phyloP scores from a whole-genome alignment of 2,797 vertebrate genomes.

The Pelodytes ibericus region DNA sequence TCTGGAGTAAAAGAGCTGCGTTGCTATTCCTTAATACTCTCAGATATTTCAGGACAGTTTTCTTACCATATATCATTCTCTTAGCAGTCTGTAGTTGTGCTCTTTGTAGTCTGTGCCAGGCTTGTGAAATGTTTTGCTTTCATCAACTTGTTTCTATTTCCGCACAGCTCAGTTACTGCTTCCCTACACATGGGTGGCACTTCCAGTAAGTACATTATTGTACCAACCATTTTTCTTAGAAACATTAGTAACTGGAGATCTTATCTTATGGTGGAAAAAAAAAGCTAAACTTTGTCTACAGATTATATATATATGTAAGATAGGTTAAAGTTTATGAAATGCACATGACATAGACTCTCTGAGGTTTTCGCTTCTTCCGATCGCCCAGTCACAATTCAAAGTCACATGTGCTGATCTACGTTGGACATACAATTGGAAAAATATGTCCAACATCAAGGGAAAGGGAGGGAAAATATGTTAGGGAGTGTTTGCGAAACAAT shows the following conservation, averaged over 20 bases:
- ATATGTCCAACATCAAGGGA: too few relatives aligned
- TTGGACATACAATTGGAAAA: too few relatives aligned
- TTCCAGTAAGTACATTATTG: constrained; percentile 21
- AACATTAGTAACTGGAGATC: background rate
- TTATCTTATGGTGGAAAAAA: background rate
- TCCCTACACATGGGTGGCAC: constrained; percentile 4
- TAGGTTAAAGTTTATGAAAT: background rate
- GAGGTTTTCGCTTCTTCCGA: too few relatives aligned
- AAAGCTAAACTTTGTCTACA: background rate
- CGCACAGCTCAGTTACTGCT: background rate
- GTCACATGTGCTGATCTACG: too few relatives aligned
- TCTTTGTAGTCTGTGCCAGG: constrained; percentile 33
- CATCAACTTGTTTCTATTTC: constrained; percentile 33
- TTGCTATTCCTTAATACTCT: constrained; percentile 1
- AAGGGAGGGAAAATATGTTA: too few relatives aligned
- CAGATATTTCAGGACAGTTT: background rate
- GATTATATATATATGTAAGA: background rate
- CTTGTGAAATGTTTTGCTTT: constrained; percentile 24
- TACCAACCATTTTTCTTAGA: background rate
- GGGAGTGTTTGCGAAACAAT: too few relatives aligned
- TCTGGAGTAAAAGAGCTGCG: background rate
- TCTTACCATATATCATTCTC: constrained; percentile 15
- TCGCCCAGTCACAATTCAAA: too few relatives aligned
- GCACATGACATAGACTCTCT: background rate
- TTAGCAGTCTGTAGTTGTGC: background rate